Evolutionary conservation across 2,113 vertebrate species (phyloP).

Genomic region (Tiliqua scincoides): DNA sequence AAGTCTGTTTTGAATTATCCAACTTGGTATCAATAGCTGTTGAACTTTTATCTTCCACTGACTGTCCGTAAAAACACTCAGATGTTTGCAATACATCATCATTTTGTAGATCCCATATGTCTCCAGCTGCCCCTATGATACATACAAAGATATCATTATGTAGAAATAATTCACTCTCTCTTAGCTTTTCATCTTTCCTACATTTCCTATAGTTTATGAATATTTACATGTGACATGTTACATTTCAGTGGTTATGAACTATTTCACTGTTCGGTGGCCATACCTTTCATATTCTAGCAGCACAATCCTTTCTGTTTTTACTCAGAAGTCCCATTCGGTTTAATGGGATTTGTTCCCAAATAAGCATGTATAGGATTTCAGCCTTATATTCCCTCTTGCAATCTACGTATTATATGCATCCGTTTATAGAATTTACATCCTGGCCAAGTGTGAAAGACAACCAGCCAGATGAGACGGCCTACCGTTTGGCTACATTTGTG

Average conservation of each 20-base stretch:
- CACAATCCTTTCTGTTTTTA: too few relatives aligned
- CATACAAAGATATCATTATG: conserved; percentile 13
- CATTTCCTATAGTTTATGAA: not conserved
- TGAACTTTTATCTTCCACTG: conserved; percentile 53
- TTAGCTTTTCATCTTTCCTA: not conserved
- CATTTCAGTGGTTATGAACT: not conserved
- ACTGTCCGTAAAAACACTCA: conserved; percentile 62
- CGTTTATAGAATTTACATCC: not conserved
- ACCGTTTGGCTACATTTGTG: too few relatives aligned
- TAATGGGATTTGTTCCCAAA: too few relatives aligned
- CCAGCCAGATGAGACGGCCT: too few relatives aligned
- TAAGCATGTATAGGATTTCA: too few relatives aligned
- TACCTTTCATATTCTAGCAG: too few relatives aligned
- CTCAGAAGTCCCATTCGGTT: too few relatives aligned
- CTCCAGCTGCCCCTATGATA: conserved; percentile 28
- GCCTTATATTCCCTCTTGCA: too few relatives aligned
- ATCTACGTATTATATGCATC: not conserved
- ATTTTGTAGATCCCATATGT: not conserved
- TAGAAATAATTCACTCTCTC: not conserved
- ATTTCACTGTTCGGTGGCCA: not conserved
- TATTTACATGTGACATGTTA: too few relatives aligned
- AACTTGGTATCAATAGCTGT: conserved; percentile 55
- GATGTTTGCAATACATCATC: conserved; percentile 39
- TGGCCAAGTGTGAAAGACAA: too few relatives aligned
- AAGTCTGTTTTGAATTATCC: conserved; percentile 32